Percentiles rank a stretch among this genome's conserved stretches.
phyloP scores from a whole-genome alignment of 2,797 vertebrate species.

The Oceanodroma leucorhoa region DNA sequence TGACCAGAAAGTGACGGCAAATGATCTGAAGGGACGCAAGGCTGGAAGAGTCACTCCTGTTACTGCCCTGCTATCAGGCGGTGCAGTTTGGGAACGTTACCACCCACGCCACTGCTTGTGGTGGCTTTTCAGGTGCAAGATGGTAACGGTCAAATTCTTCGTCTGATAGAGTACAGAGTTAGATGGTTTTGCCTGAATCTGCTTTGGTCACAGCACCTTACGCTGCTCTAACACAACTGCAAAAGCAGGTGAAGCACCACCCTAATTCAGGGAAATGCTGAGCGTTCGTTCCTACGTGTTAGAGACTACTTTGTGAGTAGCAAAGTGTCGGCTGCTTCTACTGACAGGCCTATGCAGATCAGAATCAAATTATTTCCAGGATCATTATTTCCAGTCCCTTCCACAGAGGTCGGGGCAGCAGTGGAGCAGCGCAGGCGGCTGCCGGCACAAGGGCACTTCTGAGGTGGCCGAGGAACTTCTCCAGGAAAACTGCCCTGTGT shows the following conservation, averaged over 20 bases:
- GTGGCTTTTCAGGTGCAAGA: not conserved
- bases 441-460: not conserved
- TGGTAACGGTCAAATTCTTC: not conserved
- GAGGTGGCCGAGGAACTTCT: fast-evolving
- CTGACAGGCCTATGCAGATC: not conserved
- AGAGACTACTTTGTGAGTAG: not conserved
- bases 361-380: not conserved
- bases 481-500: not conserved
- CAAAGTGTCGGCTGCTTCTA: not conserved
- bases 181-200: not conserved
- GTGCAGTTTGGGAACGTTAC: not conserved
- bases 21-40: not conserved
- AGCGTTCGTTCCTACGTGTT: fast-evolving
- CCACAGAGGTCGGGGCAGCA: not conserved
- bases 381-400: not conserved
- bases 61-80: not conserved
- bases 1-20: not conserved
- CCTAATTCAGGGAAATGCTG: not conserved
- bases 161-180: not conserved
- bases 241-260: not conserved
- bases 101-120: fast-evolving
- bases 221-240: not conserved
- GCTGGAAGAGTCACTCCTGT: not conserved
- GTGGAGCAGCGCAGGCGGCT: not conserved
- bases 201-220: not conserved